Percentiles rank a stretch among this genome's conserved stretches.
Conservation (phyloP, 2,888 invertebrate species). For the Troilus luridus region DNA sequence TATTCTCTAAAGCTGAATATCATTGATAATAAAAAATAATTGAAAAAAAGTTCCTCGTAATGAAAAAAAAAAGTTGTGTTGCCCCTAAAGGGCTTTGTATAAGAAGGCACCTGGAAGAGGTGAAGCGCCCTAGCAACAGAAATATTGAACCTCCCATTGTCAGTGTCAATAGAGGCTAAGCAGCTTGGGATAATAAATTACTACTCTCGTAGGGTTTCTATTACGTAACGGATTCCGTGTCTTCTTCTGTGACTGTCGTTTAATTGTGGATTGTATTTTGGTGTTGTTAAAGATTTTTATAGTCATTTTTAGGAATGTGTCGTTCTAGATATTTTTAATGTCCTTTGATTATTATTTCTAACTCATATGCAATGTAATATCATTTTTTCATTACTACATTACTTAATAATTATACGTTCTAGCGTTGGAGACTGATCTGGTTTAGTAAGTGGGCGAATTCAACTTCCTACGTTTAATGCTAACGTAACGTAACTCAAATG, state of each 20-base stretch:
- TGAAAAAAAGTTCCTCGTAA: too few species aligned
- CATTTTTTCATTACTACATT: too few species aligned
- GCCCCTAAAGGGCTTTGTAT: neutral
- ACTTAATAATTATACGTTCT: too few species aligned
- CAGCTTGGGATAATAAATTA: conserved; percentile 22
- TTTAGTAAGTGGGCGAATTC: too few species aligned
- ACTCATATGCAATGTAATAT: too few species aligned
- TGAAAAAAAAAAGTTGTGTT: neutral
- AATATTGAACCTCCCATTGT: conserved; percentile 5
- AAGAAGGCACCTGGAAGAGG: neutral
- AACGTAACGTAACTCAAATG: too few species aligned
- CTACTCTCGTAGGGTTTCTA: conserved; percentile 10
- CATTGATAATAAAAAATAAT: too few species aligned
- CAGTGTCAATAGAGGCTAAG: conserved; percentile 6
- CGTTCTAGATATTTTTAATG: too few species aligned
- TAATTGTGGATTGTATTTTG: neutral
- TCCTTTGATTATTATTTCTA: too few species aligned
- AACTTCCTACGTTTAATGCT: too few species aligned
- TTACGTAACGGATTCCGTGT: neutral
- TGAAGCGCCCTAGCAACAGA: neutral
- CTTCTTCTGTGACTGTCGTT: neutral
- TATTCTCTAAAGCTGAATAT: too few species aligned
- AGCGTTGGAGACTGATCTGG: too few species aligned
- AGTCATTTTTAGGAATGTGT: neutral
- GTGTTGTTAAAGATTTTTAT: neutral